Base-by-base conservation (phyloP, 1,140 invertebrate genomes). In the Nebria ingens region DNA sequence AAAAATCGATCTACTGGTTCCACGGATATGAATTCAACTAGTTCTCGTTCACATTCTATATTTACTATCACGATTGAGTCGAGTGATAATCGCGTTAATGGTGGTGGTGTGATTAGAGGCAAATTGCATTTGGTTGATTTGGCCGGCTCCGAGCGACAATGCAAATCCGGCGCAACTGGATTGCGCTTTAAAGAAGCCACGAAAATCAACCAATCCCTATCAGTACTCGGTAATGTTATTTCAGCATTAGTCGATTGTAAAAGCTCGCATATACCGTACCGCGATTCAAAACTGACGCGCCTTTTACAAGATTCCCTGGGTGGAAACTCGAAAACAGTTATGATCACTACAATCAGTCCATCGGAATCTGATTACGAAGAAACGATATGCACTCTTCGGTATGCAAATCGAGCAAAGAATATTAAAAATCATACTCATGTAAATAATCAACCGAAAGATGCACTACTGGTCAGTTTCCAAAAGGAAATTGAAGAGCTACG, bases 1-100 rank as follows among this genome's bases (percentile, higher is more conserved):
- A 83, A 89, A 63, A 96, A 96, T 71, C 77, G 93, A 38, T 71
- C 72, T 12, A 75, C 75, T 2, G 91, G 91, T 0, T 87, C 94
- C 0, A 99, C 97, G 1, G 93, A 98, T 64, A 99, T 99, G 97
- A 99, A 99, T 74, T 88, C 93, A 59, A 93, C 98, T 67, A 96
- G 92, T 64, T 97, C 94, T 0, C 73, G 97, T 17, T 98, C 95
- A 1, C 97, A 99, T 78, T 96, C 97, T 19, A 98, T 99, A 57
- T 99, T 99, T 74, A 91, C 95, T 52, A 91, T 99, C 19, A 98
- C 94, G 0, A 89, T 99, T 25, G 97, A 99, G 75, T 89, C 92
- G 65, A 92, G 89, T 65, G 86, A 84, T 77, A 72, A 79, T 75
- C 77, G 93, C 75, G 73, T 86, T 72, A 77, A 93, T 76, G 75